These are phyloP conservation scores for Drosophila asahinai DNA, from an alignment of 1,140 invertebrate genomes.

Conservation along the genomic window DNA sequence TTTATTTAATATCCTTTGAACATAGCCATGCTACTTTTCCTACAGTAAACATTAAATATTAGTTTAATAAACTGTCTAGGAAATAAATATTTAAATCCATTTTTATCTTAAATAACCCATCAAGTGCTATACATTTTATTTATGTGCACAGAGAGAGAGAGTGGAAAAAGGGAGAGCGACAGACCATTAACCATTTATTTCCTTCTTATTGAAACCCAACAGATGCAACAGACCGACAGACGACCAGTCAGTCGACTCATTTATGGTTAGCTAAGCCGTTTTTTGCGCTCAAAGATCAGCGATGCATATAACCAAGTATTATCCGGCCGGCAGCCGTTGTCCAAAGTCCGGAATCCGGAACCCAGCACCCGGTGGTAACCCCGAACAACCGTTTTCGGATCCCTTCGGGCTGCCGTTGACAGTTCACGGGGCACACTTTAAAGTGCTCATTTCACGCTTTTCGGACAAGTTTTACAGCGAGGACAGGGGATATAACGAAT, in stretches of 20 bases:
- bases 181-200: slow-evolving; percentile 28
- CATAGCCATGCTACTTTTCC: too few relatives aligned
- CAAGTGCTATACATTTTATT: neutral
- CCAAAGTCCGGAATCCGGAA: slow-evolving; percentile 26
- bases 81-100: neutral
- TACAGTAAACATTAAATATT: neutral
- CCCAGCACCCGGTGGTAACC: slow-evolving; percentile 22
- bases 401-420: slow-evolving; percentile 65
- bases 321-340: slow-evolving; percentile 36
- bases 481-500: slow-evolving; percentile 49
- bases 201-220: slow-evolving; percentile 53
- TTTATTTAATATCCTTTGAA: neutral
- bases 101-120: neutral
- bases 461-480: slow-evolving; percentile 32
- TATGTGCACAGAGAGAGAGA: slow-evolving; percentile 4
- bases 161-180: neutral
- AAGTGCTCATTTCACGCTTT: slow-evolving; percentile 73
- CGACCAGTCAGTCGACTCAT: slow-evolving; percentile 52
- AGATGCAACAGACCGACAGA: slow-evolving; percentile 61
- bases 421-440: slow-evolving; percentile 57
- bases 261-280: slow-evolving; percentile 70
- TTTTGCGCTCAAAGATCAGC: slow-evolving; percentile 66
- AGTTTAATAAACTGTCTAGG: neutral
- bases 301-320: slow-evolving; percentile 73
- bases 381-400: slow-evolving; percentile 30